Evolutionary conservation across 1,140 invertebrate genomes (phyloP).

Genomic region (Helicoverpa zea): DNA sequence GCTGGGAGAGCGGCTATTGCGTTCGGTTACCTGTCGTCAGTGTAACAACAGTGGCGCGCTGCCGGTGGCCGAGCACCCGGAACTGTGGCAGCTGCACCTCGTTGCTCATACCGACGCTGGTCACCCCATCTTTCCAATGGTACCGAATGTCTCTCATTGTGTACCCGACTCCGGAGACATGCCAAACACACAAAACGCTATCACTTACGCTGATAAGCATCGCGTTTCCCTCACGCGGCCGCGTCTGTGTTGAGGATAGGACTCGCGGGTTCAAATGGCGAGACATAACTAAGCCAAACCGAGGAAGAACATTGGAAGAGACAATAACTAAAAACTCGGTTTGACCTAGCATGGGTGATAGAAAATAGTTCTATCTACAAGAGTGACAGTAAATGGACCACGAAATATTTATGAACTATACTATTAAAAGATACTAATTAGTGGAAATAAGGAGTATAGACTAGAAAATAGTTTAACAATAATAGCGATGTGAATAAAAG

Average conservation of each 20-base stretch:
- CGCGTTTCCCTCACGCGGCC: constrained; percentile 72
- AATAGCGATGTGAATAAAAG: constrained; percentile 12
- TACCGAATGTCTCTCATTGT: constrained; percentile 99
- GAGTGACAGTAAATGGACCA: constrained; percentile 54
- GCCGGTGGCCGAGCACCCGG: constrained; percentile 96
- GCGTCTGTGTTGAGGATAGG: constrained; percentile 72
- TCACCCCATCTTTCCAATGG: constrained; percentile 96
- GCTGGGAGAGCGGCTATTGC: constrained; percentile 75
- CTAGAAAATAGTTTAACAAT: neutral
- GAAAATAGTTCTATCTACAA: constrained; percentile 76
- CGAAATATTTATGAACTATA: constrained; percentile 41
- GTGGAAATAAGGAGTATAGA: neutral
- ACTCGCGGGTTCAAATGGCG: constrained; percentile 75
- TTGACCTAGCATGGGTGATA: constrained; percentile 78
- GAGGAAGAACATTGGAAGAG: constrained; percentile 69
- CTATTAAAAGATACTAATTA: neutral
- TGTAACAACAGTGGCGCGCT: constrained; percentile 96
- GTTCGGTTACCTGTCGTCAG: constrained; percentile 95
- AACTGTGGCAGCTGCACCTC: constrained; percentile 98
- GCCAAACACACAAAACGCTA: constrained; percentile 88
- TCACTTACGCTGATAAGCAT: constrained; percentile 87
- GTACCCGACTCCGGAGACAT: constrained; percentile 95
- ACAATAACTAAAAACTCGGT: constrained; percentile 52
- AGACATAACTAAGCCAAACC: constrained; percentile 85
- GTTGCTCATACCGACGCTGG: constrained; percentile 96